Evolutionary conservation across 2,797 vertebrate species (phyloP).

Genomic region (Limosa lapponica): DNA sequence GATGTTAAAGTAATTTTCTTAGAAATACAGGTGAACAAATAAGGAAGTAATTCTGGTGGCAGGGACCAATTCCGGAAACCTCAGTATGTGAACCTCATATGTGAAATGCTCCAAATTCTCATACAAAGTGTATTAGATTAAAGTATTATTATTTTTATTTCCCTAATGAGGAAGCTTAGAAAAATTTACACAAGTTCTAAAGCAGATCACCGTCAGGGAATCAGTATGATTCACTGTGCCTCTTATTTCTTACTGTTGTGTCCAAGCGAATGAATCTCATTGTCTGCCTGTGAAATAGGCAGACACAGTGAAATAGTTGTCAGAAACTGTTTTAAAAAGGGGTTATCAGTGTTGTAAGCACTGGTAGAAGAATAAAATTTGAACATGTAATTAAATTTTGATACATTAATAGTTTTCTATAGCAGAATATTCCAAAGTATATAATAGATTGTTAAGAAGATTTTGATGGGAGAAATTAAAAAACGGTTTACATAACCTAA

Average conservation of each 20-base stretch:
- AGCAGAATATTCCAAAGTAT: not conserved
- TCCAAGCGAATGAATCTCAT: not conserved
- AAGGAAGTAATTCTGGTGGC: not conserved
- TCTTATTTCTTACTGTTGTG: not conserved
- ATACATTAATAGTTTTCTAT: not conserved
- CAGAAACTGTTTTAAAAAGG: not conserved
- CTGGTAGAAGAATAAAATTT: not conserved
- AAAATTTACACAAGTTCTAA: not conserved
- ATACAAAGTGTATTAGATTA: not conserved
- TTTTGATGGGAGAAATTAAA: not conserved
- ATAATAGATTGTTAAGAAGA: not conserved
- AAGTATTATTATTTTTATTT: not conserved
- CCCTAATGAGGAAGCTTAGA: not conserved
- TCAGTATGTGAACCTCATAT: rapidly evolving
- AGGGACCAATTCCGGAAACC: not conserved
- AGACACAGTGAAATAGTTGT: not conserved
- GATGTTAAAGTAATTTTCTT: not conserved
- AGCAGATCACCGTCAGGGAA: not conserved
- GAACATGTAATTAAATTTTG: not conserved
- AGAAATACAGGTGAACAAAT: not conserved
- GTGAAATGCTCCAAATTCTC: not conserved
- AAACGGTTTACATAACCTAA: rapidly evolving
- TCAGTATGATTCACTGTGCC: not conserved
- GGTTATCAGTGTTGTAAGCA: not conserved
- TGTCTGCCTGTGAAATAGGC: not conserved